These are phyloP conservation scores for Metridium senile DNA, from an alignment of 92 coral and sea anemone genomes.

Conservation along the genomic window DNA sequence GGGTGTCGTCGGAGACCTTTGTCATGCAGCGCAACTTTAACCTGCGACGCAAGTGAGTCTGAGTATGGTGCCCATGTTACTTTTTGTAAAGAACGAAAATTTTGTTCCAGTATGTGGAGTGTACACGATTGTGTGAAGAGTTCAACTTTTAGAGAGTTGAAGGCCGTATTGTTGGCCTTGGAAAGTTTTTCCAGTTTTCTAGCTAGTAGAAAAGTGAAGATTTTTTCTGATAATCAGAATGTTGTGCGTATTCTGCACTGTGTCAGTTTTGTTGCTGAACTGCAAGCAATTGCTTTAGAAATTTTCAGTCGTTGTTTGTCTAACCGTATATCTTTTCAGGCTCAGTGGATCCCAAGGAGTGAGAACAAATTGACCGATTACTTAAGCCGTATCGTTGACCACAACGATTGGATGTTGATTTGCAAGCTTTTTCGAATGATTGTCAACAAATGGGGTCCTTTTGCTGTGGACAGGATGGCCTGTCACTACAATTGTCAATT, in stretches of 20 bases:
- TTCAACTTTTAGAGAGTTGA: slow-evolving; percentile 36
- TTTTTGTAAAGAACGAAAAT: neutral
- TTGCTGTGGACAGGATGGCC: slow-evolving; percentile 53
- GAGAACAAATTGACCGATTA: slow-evolving; percentile 45
- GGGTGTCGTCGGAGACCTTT: slow-evolving; percentile 38
- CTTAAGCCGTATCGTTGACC: slow-evolving; percentile 50
- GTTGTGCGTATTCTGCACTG: slow-evolving; percentile 37
- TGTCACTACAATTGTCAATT: slow-evolving; percentile 39
- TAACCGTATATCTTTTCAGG: slow-evolving; percentile 44
- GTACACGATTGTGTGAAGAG: slow-evolving; percentile 14
- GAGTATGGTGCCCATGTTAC: slow-evolving; percentile 39
- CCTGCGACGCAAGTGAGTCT: slow-evolving; percentile 45
- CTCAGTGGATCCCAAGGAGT: slow-evolving; percentile 53
- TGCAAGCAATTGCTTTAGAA: slow-evolving; percentile 46
- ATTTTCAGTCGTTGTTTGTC: slow-evolving; percentile 22
- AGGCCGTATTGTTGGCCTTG: slow-evolving; percentile 27
- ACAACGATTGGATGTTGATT: slow-evolving; percentile 56
- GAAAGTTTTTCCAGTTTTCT: slow-evolving; percentile 1
- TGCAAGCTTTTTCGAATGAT: slow-evolving; percentile 26
- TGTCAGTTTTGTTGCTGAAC: slow-evolving; percentile 22
- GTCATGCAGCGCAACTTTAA: slow-evolving; percentile 34
- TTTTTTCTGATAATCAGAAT: slow-evolving; percentile 47
- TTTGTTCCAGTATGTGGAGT: slow-evolving; percentile 7
- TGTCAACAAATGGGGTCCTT: slow-evolving; percentile 46
- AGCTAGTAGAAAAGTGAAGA: slow-evolving; percentile 22